Percentiles rank a stretch among this genome's conserved stretches.
Conservation (phyloP, 2,113 vertebrate genomes). For the Corapipo altera region DNA sequence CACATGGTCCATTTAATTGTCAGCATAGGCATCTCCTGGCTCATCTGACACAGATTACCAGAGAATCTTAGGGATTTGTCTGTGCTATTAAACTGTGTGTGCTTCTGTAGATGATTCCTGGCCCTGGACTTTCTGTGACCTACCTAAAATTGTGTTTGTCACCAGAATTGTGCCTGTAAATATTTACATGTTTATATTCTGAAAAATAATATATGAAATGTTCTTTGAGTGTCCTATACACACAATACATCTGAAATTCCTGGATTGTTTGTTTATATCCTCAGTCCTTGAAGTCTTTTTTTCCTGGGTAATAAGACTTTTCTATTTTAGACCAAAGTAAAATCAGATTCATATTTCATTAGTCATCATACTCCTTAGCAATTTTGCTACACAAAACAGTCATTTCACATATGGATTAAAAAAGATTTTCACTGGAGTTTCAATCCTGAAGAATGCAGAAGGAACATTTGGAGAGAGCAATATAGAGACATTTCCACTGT, state of each 20-base stretch:
- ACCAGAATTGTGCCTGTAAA: not conserved
- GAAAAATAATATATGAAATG: not conserved
- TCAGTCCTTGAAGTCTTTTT: not conserved
- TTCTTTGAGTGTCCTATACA: not conserved
- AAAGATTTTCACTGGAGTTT: not conserved
- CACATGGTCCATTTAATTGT: rapidly evolving
- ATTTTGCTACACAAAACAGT: not conserved
- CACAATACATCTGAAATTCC: not conserved
- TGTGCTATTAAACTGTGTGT: not conserved
- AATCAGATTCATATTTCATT: not conserved
- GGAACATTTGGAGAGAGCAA: not conserved
- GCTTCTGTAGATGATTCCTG: not conserved
- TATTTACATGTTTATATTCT: not conserved
- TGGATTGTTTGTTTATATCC: not conserved
- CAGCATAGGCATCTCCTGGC: not conserved
- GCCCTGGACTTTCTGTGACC: not conserved
- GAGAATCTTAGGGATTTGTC: not conserved
- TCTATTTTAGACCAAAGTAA: not conserved
- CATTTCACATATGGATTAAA: not conserved
- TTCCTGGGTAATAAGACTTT: not conserved
- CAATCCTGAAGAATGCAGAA: not conserved
- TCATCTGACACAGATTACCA: not conserved
- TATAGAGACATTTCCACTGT: not conserved
- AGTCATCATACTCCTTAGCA: not conserved
- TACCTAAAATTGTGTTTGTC: not conserved